Evolutionary conservation across 2,888 invertebrate species (phyloP).

Genomic region (Germaria angustata): DNA sequence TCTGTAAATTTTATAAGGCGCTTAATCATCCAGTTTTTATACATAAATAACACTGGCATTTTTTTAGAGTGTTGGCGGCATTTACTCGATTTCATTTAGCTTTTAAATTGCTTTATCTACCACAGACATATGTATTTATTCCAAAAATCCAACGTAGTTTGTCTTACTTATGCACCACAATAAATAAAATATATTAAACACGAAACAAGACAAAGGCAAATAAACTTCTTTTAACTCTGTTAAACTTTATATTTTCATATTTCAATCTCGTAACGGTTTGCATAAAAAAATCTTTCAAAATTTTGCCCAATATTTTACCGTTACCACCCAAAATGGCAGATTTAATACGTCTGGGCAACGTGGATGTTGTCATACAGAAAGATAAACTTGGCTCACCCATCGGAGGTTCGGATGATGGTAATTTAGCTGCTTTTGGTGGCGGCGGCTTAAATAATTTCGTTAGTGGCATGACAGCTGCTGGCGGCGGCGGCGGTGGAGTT

Average conservation of each 20-base stretch:
- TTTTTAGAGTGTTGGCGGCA: slow-evolving; percentile 6
- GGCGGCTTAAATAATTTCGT: slow-evolving; percentile 64
- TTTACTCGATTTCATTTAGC: neutral
- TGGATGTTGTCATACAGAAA: slow-evolving; percentile 84
- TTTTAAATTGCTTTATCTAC: slow-evolving; percentile 1
- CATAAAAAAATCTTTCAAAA: slow-evolving; percentile 62
- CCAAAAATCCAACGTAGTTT: slow-evolving; percentile 11
- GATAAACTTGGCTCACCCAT: slow-evolving; percentile 91
- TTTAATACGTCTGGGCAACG: slow-evolving; percentile 86
- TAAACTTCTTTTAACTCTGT: neutral
- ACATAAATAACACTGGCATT: slow-evolving; percentile 15
- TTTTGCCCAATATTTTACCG: slow-evolving; percentile 65
- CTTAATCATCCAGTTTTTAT: slow-evolving; percentile 40
- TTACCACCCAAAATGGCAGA: slow-evolving; percentile 83
- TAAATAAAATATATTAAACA: too few species aligned
- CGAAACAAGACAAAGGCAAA: neutral
- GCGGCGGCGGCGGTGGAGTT: slow-evolving; percentile 78
- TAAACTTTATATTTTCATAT: slow-evolving; percentile 50
- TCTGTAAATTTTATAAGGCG: neutral
- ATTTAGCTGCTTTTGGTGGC: slow-evolving; percentile 78
- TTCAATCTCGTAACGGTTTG: slow-evolving; percentile 29
- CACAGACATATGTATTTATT: neutral
- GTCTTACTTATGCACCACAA: slow-evolving; percentile 5
- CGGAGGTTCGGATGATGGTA: slow-evolving; percentile 92
- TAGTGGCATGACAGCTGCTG: slow-evolving; percentile 57